These are phyloP conservation scores for Riparia riparia DNA, from an alignment of 2,113 vertebrate species.

Conservation along the genomic window DNA sequence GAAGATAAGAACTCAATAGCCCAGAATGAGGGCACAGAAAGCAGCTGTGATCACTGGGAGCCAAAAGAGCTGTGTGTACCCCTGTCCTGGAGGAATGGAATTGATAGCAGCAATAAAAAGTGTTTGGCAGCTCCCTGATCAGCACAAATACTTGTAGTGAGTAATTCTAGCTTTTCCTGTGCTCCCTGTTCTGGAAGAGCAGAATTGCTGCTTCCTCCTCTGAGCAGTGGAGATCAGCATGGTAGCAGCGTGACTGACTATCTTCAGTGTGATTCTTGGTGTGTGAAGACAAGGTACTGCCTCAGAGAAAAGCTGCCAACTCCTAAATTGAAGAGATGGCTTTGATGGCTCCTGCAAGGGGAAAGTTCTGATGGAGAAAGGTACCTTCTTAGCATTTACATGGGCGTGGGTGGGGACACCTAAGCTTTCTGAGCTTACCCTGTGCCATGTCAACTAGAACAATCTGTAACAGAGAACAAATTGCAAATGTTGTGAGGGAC, in stretches of 20 bases:
- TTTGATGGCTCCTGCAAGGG: neutral
- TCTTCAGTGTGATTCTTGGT: neutral
- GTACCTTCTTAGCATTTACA: neutral
- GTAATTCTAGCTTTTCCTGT: slow-evolving; percentile 25
- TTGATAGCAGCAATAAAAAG: slow-evolving; percentile 51
- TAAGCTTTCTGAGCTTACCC: neutral
- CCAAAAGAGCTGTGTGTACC: neutral
- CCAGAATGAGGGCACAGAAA: neutral
- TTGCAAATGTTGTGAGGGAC: neutral
- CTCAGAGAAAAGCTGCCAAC: slow-evolving; percentile 10
- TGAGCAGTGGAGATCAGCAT: neutral
- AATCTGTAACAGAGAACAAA: neutral
- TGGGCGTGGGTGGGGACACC: neutral
- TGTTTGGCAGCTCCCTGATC: slow-evolving; percentile 40
- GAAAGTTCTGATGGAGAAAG: neutral
- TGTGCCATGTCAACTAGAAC: neutral
- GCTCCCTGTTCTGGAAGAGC: slow-evolving; percentile 41
- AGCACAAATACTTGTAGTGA: slow-evolving; percentile 6
- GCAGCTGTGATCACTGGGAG: slow-evolving; percentile 23
- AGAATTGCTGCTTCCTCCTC: neutral
- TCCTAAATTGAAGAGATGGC: neutral
- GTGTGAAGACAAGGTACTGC: slow-evolving; percentile 7
- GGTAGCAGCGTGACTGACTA: neutral
- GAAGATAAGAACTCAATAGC: slow-evolving; percentile 40
- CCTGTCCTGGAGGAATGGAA: slow-evolving; percentile 22